Conservation (phyloP, 2,797 vertebrate species). For the Carduelis carduelis region DNA sequence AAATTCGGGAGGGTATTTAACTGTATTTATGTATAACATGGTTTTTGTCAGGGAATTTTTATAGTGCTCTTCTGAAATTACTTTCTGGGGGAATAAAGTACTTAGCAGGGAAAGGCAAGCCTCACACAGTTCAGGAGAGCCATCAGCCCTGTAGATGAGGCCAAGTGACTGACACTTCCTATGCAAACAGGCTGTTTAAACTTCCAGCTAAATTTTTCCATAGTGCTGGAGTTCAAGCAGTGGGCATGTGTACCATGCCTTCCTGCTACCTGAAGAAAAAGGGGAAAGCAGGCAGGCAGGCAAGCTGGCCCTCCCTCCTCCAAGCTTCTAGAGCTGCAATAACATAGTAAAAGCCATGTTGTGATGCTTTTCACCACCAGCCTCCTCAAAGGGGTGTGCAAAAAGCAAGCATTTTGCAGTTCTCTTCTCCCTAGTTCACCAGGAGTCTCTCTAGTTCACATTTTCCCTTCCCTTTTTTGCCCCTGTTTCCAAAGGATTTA, state of each 20-base stretch:
- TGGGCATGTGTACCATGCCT: accelerated
- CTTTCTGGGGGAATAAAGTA: not conserved
- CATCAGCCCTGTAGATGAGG: not conserved
- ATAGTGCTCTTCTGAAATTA: not conserved
- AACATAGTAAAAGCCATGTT: not conserved
- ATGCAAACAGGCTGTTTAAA: not conserved
- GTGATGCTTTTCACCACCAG: not conserved
- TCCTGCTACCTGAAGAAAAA: not conserved
- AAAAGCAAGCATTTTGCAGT: not conserved
- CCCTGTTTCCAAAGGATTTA: not conserved
- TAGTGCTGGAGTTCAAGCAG: accelerated
- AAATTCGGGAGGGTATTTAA: not conserved
- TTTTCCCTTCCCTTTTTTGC: not conserved
- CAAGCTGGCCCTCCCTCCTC: not conserved
- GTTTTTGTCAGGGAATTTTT: not conserved
- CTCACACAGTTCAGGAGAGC: not conserved
- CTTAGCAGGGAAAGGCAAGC: not conserved
- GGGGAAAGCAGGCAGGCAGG: not conserved
- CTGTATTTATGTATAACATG: not conserved
- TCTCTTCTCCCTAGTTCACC: not conserved
- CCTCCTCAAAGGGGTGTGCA: not conserved
- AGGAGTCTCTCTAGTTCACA: not conserved
- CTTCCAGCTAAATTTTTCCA: not conserved
- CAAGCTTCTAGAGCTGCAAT: not conserved
- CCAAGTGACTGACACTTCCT: not conserved